phyloP scores from a whole-genome alignment of 2,113 vertebrate species.

The Planiliza haematocheilus region DNA sequence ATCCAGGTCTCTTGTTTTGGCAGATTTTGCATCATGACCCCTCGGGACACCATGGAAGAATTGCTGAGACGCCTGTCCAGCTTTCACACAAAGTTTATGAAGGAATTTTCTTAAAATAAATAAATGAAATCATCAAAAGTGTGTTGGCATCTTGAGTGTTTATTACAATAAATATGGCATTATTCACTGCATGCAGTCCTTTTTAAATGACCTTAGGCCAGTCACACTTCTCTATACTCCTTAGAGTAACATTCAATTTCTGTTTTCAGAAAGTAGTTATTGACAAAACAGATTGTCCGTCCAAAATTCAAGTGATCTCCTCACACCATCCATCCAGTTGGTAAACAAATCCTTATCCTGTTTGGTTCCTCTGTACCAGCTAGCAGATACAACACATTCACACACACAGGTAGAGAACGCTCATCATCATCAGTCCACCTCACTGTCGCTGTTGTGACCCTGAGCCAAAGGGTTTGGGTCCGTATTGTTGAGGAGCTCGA shows the following conservation, averaged over 20 bases:
- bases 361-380: slow-evolving; percentile 22
- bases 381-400: background rate
- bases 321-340: background rate
- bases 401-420: background rate
- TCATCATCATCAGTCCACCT: slow-evolving; percentile 61
- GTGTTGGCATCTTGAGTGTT: slow-evolving; percentile 7
- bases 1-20: background rate
- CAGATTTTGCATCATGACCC: slow-evolving; percentile 62
- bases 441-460: slow-evolving; percentile 44
- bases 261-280: slow-evolving; percentile 53
- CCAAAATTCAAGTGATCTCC: slow-evolving; percentile 43
- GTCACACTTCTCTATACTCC: slow-evolving; percentile 23
- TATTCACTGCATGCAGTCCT: background rate
- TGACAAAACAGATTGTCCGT: slow-evolving; percentile 18
- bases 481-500: slow-evolving; percentile 88
- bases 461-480: slow-evolving; percentile 9
- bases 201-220: slow-evolving; percentile 2
- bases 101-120: slow-evolving; percentile 61
- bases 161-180: slow-evolving; percentile 45
- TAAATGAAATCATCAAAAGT: too few relatives aligned
- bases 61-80: slow-evolving; percentile 63
- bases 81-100: slow-evolving; percentile 79
- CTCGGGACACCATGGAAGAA: slow-evolving; percentile 58
- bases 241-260: slow-evolving; percentile 32
- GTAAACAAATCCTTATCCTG: background rate